phyloP scores from a whole-genome alignment of 2,888 invertebrate genomes.

The Caenorhabditis becei region DNA sequence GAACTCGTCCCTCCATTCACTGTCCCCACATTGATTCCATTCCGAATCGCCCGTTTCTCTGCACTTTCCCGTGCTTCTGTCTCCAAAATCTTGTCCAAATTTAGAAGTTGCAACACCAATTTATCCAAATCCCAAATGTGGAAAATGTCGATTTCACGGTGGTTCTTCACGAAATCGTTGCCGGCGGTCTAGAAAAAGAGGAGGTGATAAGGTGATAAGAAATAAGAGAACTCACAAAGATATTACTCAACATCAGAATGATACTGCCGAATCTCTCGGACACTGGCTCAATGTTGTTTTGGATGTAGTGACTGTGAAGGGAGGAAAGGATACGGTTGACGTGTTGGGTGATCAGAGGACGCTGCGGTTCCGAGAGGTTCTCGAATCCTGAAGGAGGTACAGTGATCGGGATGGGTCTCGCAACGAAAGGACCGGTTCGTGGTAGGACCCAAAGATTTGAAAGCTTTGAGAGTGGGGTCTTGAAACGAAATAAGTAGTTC shows the following conservation, averaged over 20 bases:
- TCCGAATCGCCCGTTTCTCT: constrained; percentile 24
- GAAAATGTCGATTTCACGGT: constrained; percentile 80
- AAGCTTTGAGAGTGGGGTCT: too few species aligned
- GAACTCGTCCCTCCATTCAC: too few species aligned
- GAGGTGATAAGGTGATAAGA: background rate
- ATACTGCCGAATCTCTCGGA: constrained; percentile 77
- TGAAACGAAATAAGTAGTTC: too few species aligned
- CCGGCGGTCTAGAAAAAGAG: constrained; percentile 71
- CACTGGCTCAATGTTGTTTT: constrained; percentile 6
- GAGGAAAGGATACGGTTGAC: constrained; percentile 27
- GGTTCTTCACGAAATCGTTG: constrained; percentile 78
- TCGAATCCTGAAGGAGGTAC: constrained; percentile 62
- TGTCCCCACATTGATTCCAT: constrained; percentile 25
- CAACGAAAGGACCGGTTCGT: background rate
- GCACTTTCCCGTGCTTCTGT: constrained; percentile 20
- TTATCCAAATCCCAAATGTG: constrained; percentile 74
- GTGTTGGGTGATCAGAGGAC: constrained; percentile 22
- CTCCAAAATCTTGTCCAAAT: constrained; percentile 27
- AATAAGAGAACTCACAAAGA: constrained; percentile 71
- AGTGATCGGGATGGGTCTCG: constrained; percentile 68
- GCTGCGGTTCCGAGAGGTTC: constrained; percentile 52
- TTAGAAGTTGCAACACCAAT: constrained; percentile 17
- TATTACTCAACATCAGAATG: constrained; percentile 76
- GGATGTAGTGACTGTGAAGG: constrained; percentile 26
- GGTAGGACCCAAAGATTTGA: too few species aligned